Base-by-base conservation (phyloP, 1,140 invertebrate genomes). In the Macrosteles quadrilineatus region DNA sequence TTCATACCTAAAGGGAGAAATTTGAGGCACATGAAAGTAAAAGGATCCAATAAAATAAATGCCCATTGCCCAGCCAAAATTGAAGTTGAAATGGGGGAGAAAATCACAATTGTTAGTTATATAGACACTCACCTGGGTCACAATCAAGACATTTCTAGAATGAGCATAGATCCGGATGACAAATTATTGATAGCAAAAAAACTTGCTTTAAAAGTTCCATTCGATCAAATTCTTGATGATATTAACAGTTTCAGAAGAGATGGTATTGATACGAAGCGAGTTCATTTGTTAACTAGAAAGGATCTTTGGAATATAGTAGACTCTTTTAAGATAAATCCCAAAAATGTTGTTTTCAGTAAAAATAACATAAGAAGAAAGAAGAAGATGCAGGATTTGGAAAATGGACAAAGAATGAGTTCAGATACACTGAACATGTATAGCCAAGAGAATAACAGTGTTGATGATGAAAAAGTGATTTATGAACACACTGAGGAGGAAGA, bases 1-100 rank as follows among this genome's bases (percentile, higher is more conserved):
- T 59, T 59, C n/a, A 59, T 59, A 27, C 55, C 55, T 12, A 59
- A 59, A 30, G 55, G 55, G n/a, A 59, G 27, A 59, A 59, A 59
- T 59, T 23, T 59, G 27, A 59, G 55, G n/a, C 55, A 59, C 27
- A 14, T 30, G 12, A 59, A 59, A 59, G 27, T 59, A 11, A 59
- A 59, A 59, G 55, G 55, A 30, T 59, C 55, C 12, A 59, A 59
- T n/a, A 59, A 59, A 59, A 59, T 59, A 27, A 59, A 59, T 59
- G 55, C 55, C n/a, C 55, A 59, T 25, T 59, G 55, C 27, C 55
- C 55, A 6, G 55, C 55, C 25, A 59, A 59, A 29, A 59, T 59
- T 2, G 55, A 59, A 21, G 55, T 59, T 3, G 55, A 59, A 27
- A 59, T 59, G 2, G 55, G 55, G 21, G 55, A 59, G 11, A 25